phyloP scores from a whole-genome alignment of 2,113 vertebrate species.

The Phyllostomus discolor region DNA sequence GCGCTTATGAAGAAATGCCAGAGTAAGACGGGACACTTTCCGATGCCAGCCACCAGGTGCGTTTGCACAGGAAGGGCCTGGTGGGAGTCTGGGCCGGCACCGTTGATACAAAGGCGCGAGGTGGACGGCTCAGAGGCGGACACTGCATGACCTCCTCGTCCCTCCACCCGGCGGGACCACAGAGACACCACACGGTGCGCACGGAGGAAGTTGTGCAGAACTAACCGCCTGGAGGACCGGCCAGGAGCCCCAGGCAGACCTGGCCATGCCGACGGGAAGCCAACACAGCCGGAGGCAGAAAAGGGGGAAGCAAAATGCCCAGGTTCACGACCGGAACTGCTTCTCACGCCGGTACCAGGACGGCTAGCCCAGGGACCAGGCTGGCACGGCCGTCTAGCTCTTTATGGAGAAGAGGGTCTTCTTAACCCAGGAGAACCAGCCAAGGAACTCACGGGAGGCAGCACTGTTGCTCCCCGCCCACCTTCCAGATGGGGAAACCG shows the following conservation, averaged over 20 bases:
- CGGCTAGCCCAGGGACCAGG: neutral
- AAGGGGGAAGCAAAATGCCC: neutral
- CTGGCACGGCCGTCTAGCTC: fast-evolving
- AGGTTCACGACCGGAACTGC: fast-evolving
- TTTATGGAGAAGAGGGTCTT: neutral
- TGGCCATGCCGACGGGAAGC: fast-evolving
- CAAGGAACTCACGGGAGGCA: neutral
- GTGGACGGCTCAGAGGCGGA: neutral
- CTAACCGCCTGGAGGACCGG: neutral
- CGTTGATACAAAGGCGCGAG: fast-evolving
- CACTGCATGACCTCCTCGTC: neutral
- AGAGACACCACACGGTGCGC: fast-evolving
- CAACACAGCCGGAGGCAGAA: neutral
- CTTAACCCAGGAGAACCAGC: too few species aligned
- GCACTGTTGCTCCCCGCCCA: fast-evolving
- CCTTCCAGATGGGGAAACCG: fast-evolving
- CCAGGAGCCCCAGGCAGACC: neutral
- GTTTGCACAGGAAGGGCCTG: neutral
- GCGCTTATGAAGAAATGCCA: neutral
- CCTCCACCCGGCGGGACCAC: fast-evolving
- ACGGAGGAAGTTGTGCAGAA: fast-evolving
- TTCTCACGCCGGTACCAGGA: neutral
- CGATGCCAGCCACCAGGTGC: neutral
- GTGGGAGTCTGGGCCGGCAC: neutral
- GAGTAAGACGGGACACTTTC: neutral